phyloP scores from a whole-genome alignment of 2,888 invertebrate species.

The Lithosia quadra region DNA sequence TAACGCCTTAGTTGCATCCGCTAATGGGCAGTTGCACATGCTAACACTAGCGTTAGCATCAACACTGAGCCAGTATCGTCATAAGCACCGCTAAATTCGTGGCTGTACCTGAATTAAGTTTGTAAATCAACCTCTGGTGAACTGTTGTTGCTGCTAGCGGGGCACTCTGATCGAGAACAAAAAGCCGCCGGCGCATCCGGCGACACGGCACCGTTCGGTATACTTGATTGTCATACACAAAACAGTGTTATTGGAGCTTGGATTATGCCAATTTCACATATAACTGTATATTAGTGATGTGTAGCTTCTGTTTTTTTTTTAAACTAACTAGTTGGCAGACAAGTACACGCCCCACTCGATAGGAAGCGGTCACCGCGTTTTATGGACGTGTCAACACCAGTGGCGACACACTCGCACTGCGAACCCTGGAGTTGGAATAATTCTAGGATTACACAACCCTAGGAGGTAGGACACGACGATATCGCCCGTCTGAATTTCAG shows the following conservation, averaged over 20 bases:
- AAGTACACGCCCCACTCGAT: no score
- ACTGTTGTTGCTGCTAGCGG: constrained; percentile 50
- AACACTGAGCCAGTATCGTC: background rate
- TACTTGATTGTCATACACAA: constrained; percentile 38
- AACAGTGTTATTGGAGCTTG: constrained; percentile 12
- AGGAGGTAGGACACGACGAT: no score
- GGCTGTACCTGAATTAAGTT: constrained; percentile 52
- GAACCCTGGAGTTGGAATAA: no score
- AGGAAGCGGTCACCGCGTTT: no score
- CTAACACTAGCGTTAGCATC: no score
- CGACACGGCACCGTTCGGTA: constrained; percentile 46
- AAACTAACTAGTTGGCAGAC: no score
- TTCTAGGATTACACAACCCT: no score
- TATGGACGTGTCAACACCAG: no score
- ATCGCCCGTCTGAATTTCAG: no score
- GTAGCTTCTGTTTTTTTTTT: no score
- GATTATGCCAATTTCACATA: constrained; percentile 17
- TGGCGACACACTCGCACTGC: no score
- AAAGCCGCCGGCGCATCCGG: constrained; percentile 61
- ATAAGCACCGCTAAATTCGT: constrained; percentile 25
- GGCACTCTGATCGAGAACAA: constrained; percentile 52
- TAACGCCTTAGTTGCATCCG: background rate
- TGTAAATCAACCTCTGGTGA: constrained; percentile 70
- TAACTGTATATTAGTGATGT: constrained; percentile 1
- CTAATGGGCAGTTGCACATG: background rate